A percentile compares a stretch with the other conserved stretches of the same genome.
These are phyloP conservation scores for Corythoichthys intestinalis DNA, from an alignment of 2,113 vertebrate genomes.

Conservation along the genomic window DNA sequence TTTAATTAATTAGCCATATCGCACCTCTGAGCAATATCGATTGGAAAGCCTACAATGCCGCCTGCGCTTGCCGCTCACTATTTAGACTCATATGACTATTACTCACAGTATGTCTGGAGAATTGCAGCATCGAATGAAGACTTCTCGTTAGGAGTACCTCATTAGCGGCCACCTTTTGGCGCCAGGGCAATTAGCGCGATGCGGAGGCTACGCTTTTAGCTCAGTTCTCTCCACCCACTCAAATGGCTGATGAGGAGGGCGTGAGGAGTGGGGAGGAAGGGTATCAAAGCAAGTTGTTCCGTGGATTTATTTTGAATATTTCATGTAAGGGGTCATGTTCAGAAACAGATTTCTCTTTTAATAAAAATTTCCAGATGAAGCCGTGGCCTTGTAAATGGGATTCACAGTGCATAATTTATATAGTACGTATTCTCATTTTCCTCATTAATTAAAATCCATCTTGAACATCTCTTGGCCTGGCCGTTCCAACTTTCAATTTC, in stretches of 20 bases:
- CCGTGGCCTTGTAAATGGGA: neutral
- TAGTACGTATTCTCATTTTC: neutral
- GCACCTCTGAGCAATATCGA: constrained; percentile 3
- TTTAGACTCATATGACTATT: neutral
- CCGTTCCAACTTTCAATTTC: neutral
- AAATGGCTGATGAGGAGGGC: constrained; percentile 17
- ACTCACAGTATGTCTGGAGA: neutral
- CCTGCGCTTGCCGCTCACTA: neutral
- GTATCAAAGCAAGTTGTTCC: constrained; percentile 19
- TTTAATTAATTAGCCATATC: neutral
- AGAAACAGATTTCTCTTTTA: neutral
- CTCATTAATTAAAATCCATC: neutral
- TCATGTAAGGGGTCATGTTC: neutral
- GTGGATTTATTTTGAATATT: constrained; percentile 10
- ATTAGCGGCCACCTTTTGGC: constrained; percentile 31
- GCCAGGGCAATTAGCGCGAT: constrained; percentile 35
- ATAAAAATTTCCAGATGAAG: neutral
- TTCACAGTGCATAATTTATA: neutral
- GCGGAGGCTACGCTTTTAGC: constrained; percentile 15
- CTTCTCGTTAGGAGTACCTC: constrained; percentile 24
- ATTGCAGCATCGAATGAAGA: constrained; percentile 18
- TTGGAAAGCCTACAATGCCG: neutral
- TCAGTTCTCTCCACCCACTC: constrained; percentile 17
- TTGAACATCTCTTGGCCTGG: neutral
- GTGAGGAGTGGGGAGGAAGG: constrained; percentile 2